Base-by-base conservation (phyloP, 2,113 vertebrate genomes). In the Casuarius casuarius region DNA sequence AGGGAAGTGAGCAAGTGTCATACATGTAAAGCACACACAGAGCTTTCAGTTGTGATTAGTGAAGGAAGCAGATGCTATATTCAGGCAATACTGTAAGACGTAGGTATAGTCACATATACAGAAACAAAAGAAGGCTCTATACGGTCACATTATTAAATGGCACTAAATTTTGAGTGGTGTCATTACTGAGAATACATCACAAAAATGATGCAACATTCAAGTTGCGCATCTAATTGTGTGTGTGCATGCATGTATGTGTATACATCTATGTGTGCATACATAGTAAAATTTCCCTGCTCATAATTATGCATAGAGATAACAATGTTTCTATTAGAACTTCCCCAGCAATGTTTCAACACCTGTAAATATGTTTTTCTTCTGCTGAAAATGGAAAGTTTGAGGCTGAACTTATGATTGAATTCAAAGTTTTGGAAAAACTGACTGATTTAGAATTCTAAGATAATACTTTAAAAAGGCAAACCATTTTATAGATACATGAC, bases 361-460 rank as follows among this genome's bases (percentile, higher is more conserved):
- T 28, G 49, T 74, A 85, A 72, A 62, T 28, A 63, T 0, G 58
- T 48, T 61, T 89, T 90, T 38, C 35, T 78, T 46, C 54, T 80
- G 59, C 63, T 77, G 72, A 54, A 93, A 90, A 92, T 73, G n/a
- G 44, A 65, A 94, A 85, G 51, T 33, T 73, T 61, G 26, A 94
- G n/a, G 89, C 65, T 86, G 86, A 84, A 93, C 33, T 90, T 25
- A 78, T 42, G 58, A 56, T 35, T 94, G 81, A 87, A 87, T 62
- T 76, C 62, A 29, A 94, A 96, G 92, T 83, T 96, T 59, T 54
- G 29, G 49, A 91, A 82, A 87, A 93, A 84, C n/a, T 91, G 92
- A 93, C 63, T 87, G 89, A 96, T 87, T 91, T n/a, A 70, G 81
- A 93, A 91, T 93, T 87, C 87, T 76, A 90, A 80, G 87, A 87